Conservation (phyloP, 2,797 vertebrate species). For the Dendrocincla fuliginosa region DNA sequence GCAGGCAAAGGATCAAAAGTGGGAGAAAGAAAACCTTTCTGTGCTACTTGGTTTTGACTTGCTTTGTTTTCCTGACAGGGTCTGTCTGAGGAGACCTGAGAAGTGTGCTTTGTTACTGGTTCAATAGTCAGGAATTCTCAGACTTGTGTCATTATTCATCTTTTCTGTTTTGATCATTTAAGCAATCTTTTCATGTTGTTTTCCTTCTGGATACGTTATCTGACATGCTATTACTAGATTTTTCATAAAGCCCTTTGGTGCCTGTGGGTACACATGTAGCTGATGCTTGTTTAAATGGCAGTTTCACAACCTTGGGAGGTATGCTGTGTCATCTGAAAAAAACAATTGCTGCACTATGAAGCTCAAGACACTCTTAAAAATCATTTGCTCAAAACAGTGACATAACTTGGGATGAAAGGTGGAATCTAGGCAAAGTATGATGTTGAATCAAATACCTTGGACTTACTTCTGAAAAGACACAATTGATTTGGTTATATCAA, state of each 20-base stretch:
- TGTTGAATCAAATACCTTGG: not conserved
- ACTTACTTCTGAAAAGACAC: not conserved
- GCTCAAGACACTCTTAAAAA: not conserved
- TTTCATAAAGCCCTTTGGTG: slow-evolving; percentile 15
- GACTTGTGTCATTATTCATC: slow-evolving; percentile 8
- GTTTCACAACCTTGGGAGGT: not conserved
- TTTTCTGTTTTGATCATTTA: slow-evolving; percentile 51
- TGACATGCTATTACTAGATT: slow-evolving; percentile 1
- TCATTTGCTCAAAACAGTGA: not conserved
- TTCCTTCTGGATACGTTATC: slow-evolving; percentile 30
- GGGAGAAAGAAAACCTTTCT: not conserved
- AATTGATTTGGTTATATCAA: not conserved
- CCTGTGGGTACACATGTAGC: not conserved
- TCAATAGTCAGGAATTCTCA: slow-evolving; percentile 16
- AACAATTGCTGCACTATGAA: not conserved
- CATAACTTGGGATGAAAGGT: not conserved
- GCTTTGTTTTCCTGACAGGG: slow-evolving; percentile 24
- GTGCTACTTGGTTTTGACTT: not conserved
- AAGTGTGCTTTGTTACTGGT: not conserved
- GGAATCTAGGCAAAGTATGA: not conserved
- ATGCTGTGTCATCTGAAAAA: not conserved
- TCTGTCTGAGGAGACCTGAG: slow-evolving; percentile 26
- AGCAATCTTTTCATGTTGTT: slow-evolving; percentile 39
- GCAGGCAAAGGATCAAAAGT: slow-evolving; percentile 6
- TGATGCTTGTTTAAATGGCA: slow-evolving; percentile 27